phyloP scores from a whole-genome alignment of 2,113 vertebrate species.

The Scytalopus superciliaris region DNA sequence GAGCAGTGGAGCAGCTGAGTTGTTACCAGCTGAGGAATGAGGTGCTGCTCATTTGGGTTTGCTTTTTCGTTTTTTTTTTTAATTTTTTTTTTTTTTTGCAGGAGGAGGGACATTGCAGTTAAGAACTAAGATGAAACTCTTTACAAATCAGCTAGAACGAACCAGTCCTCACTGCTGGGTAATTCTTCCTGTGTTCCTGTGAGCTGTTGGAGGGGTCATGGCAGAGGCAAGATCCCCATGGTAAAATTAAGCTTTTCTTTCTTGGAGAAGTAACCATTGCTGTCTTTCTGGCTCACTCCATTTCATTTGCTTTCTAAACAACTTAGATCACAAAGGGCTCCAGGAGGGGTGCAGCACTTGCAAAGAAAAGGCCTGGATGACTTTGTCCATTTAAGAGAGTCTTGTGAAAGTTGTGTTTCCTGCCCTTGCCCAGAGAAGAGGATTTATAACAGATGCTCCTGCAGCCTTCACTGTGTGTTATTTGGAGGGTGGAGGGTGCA shows the following conservation, averaged over 20 bases:
- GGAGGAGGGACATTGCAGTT: not conserved
- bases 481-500: not conserved
- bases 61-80: not conserved
- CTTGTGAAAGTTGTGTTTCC: not conserved
- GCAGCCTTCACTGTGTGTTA: not conserved
- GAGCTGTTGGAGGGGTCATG: not conserved
- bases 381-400: not conserved
- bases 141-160: not conserved
- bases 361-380: not conserved
- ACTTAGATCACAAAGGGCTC: not conserved
- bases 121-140: not conserved
- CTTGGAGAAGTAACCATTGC: not conserved
- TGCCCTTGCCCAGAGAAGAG: not conserved
- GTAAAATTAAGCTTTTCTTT: constrained; percentile 26
- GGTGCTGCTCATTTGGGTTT: not conserved
- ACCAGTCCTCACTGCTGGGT: not conserved
- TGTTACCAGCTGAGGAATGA: not conserved
- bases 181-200: not conserved
- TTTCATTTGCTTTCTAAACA: constrained; percentile 15
- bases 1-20: not conserved
- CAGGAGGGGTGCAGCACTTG: not conserved
- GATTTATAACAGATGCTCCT: not conserved
- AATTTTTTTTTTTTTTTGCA: not conserved
- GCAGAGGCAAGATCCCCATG: not conserved
- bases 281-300: not conserved